Percentiles rank a stretch among this genome's conserved stretches.
Conservation (phyloP, 2,888 invertebrate genomes). For the Caradrina kadenii region DNA sequence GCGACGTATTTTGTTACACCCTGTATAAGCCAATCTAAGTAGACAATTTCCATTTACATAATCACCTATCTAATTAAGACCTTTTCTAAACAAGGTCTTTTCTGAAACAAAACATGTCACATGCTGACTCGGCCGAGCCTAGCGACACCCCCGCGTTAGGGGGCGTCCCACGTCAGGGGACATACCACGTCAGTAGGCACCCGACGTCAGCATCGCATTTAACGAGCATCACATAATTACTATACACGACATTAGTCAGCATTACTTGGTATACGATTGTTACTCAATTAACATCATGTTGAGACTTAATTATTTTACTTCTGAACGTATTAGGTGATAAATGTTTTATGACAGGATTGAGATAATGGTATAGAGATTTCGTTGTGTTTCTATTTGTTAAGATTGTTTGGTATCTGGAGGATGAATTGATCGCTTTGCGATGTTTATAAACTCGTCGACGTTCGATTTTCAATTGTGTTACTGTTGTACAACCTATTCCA, state of each 20-base stretch:
- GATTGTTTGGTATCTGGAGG: background rate
- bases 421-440: background rate
- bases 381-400: constrained; percentile 24
- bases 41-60: constrained; percentile 22
- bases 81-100: constrained; percentile 47
- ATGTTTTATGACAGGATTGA: constrained; percentile 47
- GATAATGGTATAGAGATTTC: constrained; percentile 23
- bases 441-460: background rate
- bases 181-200: constrained; percentile 23
- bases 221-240: constrained; percentile 71
- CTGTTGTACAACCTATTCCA: too few relatives aligned
- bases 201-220: constrained; percentile 62
- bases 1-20: too few relatives aligned
- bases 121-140: constrained; percentile 42
- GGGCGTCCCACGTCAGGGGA: constrained; percentile 44
- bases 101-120: constrained; percentile 53
- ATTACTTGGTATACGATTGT: constrained; percentile 55
- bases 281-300: constrained; percentile 53
- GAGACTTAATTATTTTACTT: constrained; percentile 59
- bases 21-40: background rate
- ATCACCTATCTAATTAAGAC: constrained; percentile 48
- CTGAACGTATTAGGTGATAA: constrained; percentile 42
- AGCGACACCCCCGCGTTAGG: constrained; percentile 5
- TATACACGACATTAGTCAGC: constrained; percentile 67
- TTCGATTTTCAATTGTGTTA: too few relatives aligned